These are phyloP conservation scores for Ceratitis capitata DNA, from an alignment of 1,140 invertebrate genomes.

Conservation along the genomic window DNA sequence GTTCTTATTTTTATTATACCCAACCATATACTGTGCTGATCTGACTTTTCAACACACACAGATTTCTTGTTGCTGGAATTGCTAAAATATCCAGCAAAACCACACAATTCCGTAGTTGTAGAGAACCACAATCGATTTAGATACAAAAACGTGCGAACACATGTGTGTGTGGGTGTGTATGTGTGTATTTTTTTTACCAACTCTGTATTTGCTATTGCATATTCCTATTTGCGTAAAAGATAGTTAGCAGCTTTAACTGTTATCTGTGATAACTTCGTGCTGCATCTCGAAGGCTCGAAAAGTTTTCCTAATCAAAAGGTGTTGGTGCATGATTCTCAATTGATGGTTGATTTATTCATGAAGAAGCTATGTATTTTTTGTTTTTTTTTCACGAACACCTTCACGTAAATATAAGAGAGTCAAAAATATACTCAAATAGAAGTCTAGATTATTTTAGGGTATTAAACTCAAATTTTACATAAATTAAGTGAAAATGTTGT, in stretches of 20 bases:
- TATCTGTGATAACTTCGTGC: neutral
- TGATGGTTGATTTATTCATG: constrained; percentile 17
- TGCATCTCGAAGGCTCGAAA: neutral
- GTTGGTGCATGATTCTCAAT: neutral
- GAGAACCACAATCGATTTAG: constrained; percentile 37
- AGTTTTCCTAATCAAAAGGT: neutral
- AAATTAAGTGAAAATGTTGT: too few relatives aligned
- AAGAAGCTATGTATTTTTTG: too few relatives aligned
- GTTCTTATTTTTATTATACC: neutral
- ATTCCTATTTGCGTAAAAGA: neutral
- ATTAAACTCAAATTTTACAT: too few relatives aligned
- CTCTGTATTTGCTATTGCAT: neutral
- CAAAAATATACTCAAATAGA: too few relatives aligned
- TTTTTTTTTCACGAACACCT: too few relatives aligned
- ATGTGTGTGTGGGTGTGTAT: neutral
- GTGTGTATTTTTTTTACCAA: neutral
- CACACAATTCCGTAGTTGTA: neutral
- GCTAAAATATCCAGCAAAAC: constrained; percentile 13
- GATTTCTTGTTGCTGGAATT: neutral
- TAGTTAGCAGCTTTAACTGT: neutral
- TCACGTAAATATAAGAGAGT: too few relatives aligned
- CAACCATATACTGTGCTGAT: neutral
- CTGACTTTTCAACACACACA: neutral
- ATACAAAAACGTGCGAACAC: neutral
- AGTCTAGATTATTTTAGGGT: too few relatives aligned